Base-by-base conservation (phyloP, 1,140 invertebrate genomes). In the Diabrotica undecimpunctata region DNA sequence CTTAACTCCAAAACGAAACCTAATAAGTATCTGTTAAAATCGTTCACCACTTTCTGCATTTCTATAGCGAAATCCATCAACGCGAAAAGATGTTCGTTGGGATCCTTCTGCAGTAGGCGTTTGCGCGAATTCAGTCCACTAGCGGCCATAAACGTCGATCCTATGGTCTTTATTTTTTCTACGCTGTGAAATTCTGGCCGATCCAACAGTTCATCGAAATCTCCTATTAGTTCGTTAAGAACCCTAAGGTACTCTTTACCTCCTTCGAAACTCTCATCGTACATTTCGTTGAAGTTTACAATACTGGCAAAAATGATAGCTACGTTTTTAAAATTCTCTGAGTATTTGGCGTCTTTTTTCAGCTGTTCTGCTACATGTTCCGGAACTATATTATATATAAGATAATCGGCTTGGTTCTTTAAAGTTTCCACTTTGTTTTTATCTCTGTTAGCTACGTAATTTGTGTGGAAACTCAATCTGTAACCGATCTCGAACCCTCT, bases 101-200 rank as follows among this genome's bases (percentile, higher is more conserved):
- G 84, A 57, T 90, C 83, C 0, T 83, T 78, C 11, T 82, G 84
- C 35, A 85, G 82, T 6, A 82, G 79, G 3, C 90, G 81, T 66
- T 88, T 82, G 65, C 87, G 83, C 0, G 92, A 90, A 81, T 96
- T 95, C 11, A 98, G 79, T 0, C 96, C 96, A 64, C 94, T 95
- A 0, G 96, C 96, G 3, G 95, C 96, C 96, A 99, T 99, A 71
- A 96, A 98, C 0, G 95, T 97, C 67, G 92, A 92, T 5, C 96
- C 96, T 65, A 98, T 98, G 0, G 96, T 98, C 78, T 99, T 99
- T 65, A 99, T 98, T 80, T 99, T 99, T 77, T 98, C 96, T 1
- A 98, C 92, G 61, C 93, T 90, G 50, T 88, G 85, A 74, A 94
- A 98, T 68, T 95, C 87, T 0, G 85, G 81, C 35, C 88, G 85